Evolutionary conservation across 2,113 vertebrate genomes (phyloP), one percentile per base, ranked within the genome.

Genomic region (Chrysochloris asiatica): DNA sequence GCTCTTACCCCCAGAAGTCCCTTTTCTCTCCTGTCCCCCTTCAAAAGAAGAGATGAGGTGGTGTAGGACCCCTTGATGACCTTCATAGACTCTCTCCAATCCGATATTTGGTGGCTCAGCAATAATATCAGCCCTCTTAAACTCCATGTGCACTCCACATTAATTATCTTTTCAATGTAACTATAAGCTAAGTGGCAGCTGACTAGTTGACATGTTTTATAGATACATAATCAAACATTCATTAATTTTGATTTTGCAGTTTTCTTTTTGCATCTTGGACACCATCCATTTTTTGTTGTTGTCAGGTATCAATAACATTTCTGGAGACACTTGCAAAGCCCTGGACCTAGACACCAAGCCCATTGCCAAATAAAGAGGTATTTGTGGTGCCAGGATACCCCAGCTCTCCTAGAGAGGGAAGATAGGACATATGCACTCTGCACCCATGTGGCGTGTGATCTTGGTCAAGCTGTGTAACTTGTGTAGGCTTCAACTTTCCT

Each of bases 131-230:
- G 1, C 76, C 88, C 86, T 92, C 69, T 69, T 83, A 81, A 52
- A n/a, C 12, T 47, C 50, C 56, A 43, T 30, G 36, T 48, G 77
- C 45, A 63, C 19, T 82, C 63, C 88, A 93, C 63, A 45, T 72
- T 92, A 82, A 94, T 75, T 95, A 73, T 85, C 87, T 93, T 93
- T 91, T 89, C 61, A 73, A 28, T 47, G 82, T 47, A 73, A 87
- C 85, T 41, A 69, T 85, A 67, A 91, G 61, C 87, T 82, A 89
- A 94, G 92, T 91, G 88, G 67, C 75, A 75, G 86, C 69, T 91
- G 90, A 92, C 90, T 89, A 75, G 90, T 56, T 94, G 93, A 89
- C 75, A 87, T 78, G 88, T 89, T 95, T 87, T 85, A 85, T 81
- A 95, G 82, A 95, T 85, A 81, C 81, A 52, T 69, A 81, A 91